These are phyloP conservation scores for Horisme vitalbata DNA, from an alignment of 2,888 invertebrate species.

Conservation along the genomic window DNA sequence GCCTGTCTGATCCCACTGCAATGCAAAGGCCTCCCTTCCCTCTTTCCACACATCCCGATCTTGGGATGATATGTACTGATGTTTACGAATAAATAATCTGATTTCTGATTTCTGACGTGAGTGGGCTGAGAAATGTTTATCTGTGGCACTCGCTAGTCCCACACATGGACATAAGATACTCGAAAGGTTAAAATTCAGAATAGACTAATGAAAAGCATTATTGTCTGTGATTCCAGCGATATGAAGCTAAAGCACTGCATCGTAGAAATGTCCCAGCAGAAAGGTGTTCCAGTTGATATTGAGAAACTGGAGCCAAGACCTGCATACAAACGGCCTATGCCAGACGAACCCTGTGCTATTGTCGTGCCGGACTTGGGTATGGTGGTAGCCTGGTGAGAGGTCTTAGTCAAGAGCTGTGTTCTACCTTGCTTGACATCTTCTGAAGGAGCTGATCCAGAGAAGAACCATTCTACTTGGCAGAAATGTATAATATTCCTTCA, in stretches of 20 bases:
- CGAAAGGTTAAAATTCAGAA: not conserved
- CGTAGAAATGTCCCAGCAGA: slow-evolving; percentile 51
- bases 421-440: not conserved
- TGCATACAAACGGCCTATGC: slow-evolving; percentile 39
- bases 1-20: too few relatives aligned
- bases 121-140: too few relatives aligned
- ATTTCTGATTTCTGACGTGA: too few relatives aligned
- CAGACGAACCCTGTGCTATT: slow-evolving; percentile 62
- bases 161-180: too few relatives aligned
- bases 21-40: too few relatives aligned
- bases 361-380: slow-evolving; percentile 59
- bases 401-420: not conserved
- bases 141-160: too few relatives aligned
- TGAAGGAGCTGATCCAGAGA: too few relatives aligned
- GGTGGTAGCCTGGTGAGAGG: slow-evolving; percentile 15
- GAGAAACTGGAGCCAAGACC: slow-evolving; percentile 45
- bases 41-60: too few relatives aligned
- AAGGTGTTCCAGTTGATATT: slow-evolving; percentile 55
- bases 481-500: too few relatives aligned
- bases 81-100: too few relatives aligned
- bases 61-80: too few relatives aligned
- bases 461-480: too few relatives aligned
- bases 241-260: slow-evolving; percentile 53
- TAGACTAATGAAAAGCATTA: not conserved
- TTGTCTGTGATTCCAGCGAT: slow-evolving; percentile 55